Conservation (phyloP, 2,888 invertebrate genomes). For the Polietes domitor region DNA sequence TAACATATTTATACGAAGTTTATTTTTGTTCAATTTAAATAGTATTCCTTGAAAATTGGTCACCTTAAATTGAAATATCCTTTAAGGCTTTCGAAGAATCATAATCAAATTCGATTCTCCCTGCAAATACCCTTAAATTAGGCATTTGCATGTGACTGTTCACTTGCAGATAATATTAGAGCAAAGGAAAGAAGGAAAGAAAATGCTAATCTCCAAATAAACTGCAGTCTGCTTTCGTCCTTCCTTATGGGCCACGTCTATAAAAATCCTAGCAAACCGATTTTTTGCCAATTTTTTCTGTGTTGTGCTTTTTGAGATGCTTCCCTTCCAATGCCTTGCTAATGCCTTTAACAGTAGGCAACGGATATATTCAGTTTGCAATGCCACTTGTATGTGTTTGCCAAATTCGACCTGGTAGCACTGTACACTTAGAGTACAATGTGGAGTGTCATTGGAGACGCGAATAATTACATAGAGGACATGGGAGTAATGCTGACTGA, state of each 20-base stretch:
- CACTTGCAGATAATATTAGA: neutral
- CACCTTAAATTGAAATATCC: neutral
- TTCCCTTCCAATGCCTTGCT: neutral
- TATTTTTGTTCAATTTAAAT: neutral
- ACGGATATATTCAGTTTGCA: neutral
- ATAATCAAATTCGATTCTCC: neutral
- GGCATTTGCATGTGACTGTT: neutral
- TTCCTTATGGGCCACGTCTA: neutral
- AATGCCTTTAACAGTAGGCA: neutral
- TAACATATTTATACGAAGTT: neutral
- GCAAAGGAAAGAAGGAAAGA: neutral
- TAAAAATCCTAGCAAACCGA: neutral
- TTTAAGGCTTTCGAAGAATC: neutral
- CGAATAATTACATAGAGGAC: too few relatives aligned
- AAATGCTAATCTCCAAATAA: constrained; percentile 1
- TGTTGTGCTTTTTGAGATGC: too few relatives aligned
- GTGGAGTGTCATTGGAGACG: too few relatives aligned
- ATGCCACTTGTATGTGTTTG: neutral
- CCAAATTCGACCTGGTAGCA: too few relatives aligned
- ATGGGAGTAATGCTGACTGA: too few relatives aligned
- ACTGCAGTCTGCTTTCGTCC: neutral
- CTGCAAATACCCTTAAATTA: neutral
- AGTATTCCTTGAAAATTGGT: neutral
- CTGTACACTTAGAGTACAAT: too few relatives aligned
- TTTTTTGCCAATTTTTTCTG: neutral